Conservation (phyloP, 2,113 vertebrate genomes). For the Chiloscyllium plagiosum region DNA sequence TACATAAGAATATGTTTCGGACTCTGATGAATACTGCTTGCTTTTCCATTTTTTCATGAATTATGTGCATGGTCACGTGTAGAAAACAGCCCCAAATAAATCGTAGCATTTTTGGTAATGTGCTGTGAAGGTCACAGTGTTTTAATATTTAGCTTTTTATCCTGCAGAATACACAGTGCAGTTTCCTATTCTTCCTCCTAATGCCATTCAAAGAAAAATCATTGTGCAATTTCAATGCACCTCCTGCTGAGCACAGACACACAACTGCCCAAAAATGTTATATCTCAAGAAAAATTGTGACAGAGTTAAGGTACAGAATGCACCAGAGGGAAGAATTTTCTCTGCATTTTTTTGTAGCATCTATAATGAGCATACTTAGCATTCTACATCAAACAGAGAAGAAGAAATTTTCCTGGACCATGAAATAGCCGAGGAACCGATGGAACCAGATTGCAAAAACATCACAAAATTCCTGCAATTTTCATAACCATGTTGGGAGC, state of each 20-base stretch:
- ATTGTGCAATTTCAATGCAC: neutral
- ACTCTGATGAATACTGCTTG: neutral
- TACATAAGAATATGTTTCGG: neutral
- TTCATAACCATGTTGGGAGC: neutral
- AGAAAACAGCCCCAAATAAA: neutral
- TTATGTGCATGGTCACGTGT: neutral
- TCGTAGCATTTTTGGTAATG: neutral
- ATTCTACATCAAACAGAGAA: neutral
- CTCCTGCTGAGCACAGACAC: neutral
- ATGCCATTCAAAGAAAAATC: neutral
- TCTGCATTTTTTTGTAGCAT: neutral
- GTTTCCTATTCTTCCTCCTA: neutral
- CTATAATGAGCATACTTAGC: neutral
- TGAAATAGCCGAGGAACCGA: no score
- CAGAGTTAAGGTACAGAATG: neutral
- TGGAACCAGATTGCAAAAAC: neutral
- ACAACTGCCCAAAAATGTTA: neutral
- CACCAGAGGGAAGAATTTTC: neutral
- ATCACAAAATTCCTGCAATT: neutral
- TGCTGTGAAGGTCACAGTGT: neutral
- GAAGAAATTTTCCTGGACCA: neutral
- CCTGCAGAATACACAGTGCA: neutral
- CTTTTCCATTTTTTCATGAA: neutral
- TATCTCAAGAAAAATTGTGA: neutral
- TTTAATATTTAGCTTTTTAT: neutral